phyloP scores from a whole-genome alignment of 2,113 vertebrate genomes.

The Pseudopodoces humilis region DNA sequence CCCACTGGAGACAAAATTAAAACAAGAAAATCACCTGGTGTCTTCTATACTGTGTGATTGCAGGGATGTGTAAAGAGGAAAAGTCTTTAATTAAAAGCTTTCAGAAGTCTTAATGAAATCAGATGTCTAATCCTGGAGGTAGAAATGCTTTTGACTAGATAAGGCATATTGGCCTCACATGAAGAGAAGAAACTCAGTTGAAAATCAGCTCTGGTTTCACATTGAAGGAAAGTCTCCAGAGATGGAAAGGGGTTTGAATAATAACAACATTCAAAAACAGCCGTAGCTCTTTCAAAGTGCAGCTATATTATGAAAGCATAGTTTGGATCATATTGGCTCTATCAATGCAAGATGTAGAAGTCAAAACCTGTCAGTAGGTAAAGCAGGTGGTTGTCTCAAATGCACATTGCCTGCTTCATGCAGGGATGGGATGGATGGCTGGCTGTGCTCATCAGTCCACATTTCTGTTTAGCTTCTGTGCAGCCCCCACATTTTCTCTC shows the following conservation, averaged over 20 bases:
- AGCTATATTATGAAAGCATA: not conserved
- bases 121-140: not conserved
- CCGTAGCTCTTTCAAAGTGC: not conserved
- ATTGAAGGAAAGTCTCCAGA: not conserved
- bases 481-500: not conserved
- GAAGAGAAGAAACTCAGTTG: not conserved
- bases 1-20: not conserved
- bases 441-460: accelerated
- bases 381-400: not conserved
- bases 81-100: not conserved
- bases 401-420: not conserved
- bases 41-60: not conserved
- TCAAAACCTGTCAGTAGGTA: not conserved
- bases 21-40: not conserved
- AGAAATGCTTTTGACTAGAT: not conserved
- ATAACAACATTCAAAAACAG: not conserved
- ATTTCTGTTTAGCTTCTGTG: not conserved
- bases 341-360: not conserved
- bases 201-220: not conserved
- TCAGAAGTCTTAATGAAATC: constrained; percentile 15
- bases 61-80: not conserved
- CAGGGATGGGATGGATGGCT: not conserved
- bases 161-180: not conserved
- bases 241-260: not conserved
- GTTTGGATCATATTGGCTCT: not conserved